Conservation (phyloP, 2,113 vertebrate species). For the Balaenoptera acutorostrata region DNA sequence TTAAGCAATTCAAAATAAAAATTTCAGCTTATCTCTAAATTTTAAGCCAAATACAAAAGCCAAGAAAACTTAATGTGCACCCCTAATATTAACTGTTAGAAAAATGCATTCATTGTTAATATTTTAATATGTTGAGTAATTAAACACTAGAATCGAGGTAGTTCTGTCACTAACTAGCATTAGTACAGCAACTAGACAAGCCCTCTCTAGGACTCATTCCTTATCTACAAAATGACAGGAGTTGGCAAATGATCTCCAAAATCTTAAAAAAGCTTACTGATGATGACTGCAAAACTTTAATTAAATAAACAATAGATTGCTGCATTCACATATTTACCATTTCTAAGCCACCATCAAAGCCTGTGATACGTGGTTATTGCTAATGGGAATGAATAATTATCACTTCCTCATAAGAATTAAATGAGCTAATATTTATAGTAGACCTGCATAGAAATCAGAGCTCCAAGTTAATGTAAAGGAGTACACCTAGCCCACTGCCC, state of each 20-base stretch:
- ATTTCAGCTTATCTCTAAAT: constrained; percentile 30
- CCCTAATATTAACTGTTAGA: not conserved
- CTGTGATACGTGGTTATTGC: not conserved
- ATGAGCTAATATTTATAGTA: not conserved
- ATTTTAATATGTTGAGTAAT: constrained; percentile 24
- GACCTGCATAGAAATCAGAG: not conserved
- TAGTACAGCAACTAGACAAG: not conserved
- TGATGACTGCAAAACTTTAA: not conserved
- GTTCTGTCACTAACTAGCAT: constrained; percentile 9
- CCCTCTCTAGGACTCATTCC: not conserved
- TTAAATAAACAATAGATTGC: not conserved
- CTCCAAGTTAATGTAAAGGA: not conserved
- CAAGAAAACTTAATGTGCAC: not conserved
- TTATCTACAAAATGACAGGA: not conserved
- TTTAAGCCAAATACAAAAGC: constrained; percentile 19
- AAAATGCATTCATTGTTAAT: not conserved
- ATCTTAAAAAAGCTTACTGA: not conserved
- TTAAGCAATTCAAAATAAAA: constrained; percentile 31
- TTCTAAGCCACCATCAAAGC: not conserved
- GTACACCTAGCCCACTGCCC: not conserved
- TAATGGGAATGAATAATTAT: not conserved
- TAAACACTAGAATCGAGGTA: not conserved
- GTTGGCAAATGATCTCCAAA: not conserved
- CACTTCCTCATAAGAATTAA: not conserved
- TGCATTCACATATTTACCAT: not conserved